Evolutionary conservation across 2,888 invertebrate genomes (phyloP).

Genomic region (Diloba caeruleocephala): DNA sequence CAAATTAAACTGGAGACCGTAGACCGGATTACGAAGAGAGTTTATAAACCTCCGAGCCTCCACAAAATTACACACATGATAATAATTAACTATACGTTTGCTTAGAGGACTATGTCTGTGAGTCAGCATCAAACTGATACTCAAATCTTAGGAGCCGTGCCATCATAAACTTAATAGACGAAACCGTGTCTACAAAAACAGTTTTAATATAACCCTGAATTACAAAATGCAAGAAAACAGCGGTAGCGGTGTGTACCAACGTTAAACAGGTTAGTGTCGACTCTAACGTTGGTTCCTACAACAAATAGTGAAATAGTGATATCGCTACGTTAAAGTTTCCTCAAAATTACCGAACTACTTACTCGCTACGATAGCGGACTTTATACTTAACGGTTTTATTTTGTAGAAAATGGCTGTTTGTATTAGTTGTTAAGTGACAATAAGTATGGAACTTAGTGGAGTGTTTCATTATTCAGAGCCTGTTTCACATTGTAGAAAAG

Average conservation of each 20-base stretch:
- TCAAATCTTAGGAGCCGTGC: too few species aligned
- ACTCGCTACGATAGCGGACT: slow-evolving; percentile 34
- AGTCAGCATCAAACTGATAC: too few species aligned
- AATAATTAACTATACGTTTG: too few species aligned
- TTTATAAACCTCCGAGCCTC: too few species aligned
- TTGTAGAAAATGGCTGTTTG: slow-evolving; percentile 20
- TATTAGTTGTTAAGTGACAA: slow-evolving; percentile 20
- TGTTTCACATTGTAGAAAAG: not conserved
- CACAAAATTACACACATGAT: too few species aligned
- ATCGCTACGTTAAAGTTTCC: slow-evolving; percentile 42
- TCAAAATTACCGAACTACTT: slow-evolving; percentile 50
- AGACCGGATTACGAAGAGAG: too few species aligned
- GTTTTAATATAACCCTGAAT: slow-evolving; percentile 21
- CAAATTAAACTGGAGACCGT: too few species aligned
- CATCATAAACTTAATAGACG: too few species aligned
- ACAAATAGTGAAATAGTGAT: slow-evolving; percentile 43
- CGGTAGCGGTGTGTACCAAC: slow-evolving; percentile 15
- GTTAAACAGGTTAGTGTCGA: slow-evolving; percentile 17
- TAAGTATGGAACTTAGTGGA: slow-evolving; percentile 16
- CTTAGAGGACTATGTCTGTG: too few species aligned
- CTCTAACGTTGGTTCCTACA: slow-evolving; percentile 26
- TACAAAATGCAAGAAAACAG: too few species aligned
- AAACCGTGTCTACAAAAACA: too few species aligned
- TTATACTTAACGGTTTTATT: slow-evolving; percentile 30
- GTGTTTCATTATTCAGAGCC: not conserved